phyloP scores from a whole-genome alignment of 2,113 vertebrate species.

The Phrynocephalus versicolor region DNA sequence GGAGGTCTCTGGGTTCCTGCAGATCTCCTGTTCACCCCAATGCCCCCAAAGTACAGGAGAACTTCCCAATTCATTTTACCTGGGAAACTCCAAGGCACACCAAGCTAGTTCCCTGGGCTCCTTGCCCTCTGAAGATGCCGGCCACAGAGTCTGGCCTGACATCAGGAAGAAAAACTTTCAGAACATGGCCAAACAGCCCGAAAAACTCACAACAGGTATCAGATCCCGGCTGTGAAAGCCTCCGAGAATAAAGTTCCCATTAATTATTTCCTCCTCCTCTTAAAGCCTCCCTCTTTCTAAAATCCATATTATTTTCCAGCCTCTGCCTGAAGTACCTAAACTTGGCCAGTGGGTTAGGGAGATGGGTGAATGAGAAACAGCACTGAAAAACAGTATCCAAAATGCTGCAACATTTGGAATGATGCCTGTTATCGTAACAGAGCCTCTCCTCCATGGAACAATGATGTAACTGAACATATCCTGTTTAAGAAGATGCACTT shows the following conservation, averaged over 20 bases:
- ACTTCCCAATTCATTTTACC: background rate
- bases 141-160: too few species aligned
- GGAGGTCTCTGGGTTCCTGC: background rate
- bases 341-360: background rate
- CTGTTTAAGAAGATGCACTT: conserved; percentile 36
- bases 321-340: background rate
- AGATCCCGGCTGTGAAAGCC: too few species aligned
- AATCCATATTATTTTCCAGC: background rate
- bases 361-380: background rate
- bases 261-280: too few species aligned
- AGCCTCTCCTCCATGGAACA: background rate
- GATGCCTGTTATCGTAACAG: background rate
- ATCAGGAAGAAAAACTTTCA: too few species aligned
- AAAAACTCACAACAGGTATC: too few species aligned
- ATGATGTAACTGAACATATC: background rate
- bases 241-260: too few species aligned
- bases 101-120: too few species aligned
- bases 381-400: too few species aligned
- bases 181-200: too few species aligned
- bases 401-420: background rate
- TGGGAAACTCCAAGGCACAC: too few species aligned
- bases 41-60: background rate
- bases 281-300: background rate
- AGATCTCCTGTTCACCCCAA: background rate
- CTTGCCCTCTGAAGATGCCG: too few species aligned